phyloP scores from a whole-genome alignment of 2,113 vertebrate genomes.

The Phalacrocorax pelagicus region DNA sequence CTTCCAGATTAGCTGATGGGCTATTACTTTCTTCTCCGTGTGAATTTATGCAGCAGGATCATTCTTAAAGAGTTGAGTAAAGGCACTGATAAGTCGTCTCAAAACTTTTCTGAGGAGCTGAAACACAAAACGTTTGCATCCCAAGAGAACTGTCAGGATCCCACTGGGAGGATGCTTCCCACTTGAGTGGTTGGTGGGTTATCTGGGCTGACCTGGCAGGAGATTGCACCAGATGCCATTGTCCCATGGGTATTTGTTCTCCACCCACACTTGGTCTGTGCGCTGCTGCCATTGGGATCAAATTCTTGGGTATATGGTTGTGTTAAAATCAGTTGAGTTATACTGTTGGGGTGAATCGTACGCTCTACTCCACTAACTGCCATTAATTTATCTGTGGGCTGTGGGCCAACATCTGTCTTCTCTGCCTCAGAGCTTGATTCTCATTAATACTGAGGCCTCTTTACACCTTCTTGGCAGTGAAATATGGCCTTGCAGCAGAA shows the following conservation, averaged over 20 bases:
- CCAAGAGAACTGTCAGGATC: not conserved
- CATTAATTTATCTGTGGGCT: slow-evolving; percentile 15
- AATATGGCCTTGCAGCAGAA: not conserved
- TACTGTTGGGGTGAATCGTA: not conserved
- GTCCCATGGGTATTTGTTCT: not conserved
- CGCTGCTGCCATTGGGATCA: not conserved
- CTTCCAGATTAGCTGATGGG: not conserved
- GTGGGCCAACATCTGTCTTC: not conserved
- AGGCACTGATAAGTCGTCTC: not conserved
- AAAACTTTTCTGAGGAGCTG: not conserved
- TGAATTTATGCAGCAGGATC: not conserved
- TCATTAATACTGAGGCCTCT: not conserved
- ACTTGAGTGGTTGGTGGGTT: not conserved
- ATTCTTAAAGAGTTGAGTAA: not conserved
- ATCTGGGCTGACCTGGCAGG: not conserved
- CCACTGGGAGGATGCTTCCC: not conserved
- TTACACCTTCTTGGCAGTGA: slow-evolving; percentile 6
- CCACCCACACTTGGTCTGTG: not conserved
- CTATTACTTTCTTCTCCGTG: not conserved
- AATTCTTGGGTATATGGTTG: not conserved
- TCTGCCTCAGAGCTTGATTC: not conserved
- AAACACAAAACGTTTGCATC: rapidly evolving
- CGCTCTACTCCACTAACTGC: not conserved
- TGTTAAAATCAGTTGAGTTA: not conserved
- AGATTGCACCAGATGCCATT: not conserved